These are phyloP conservation scores for Triplophysa siluroides DNA, from an alignment of 2,113 vertebrate genomes.

Conservation along the genomic window DNA sequence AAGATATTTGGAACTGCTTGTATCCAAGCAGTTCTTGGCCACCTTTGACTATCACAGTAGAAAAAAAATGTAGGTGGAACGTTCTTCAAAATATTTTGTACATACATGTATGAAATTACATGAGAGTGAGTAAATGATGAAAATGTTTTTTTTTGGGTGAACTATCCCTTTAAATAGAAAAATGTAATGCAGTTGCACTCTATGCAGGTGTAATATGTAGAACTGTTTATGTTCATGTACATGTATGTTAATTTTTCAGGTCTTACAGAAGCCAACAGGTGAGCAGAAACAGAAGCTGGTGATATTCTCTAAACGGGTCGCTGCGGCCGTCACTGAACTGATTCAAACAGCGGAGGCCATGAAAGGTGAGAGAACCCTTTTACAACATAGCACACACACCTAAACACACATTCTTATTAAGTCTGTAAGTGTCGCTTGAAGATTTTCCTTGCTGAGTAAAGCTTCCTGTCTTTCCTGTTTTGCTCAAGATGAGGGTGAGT, in stretches of 20 bases:
- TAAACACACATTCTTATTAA: background rate
- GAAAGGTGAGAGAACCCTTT: conserved; percentile 84
- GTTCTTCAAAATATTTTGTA: too few species aligned
- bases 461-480: conserved; percentile 66
- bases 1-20: too few species aligned
- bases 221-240: background rate
- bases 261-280: conserved; percentile 85
- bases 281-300: conserved; percentile 91
- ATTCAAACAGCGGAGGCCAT: conserved; percentile 95
- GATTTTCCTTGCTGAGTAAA: conserved; percentile 57
- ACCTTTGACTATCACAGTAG: too few species aligned
- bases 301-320: conserved; percentile 87
- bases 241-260: conserved; percentile 65
- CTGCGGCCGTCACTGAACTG: conserved; percentile 89
- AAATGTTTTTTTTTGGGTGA: too few species aligned
- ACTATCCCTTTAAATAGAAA: too few species aligned
- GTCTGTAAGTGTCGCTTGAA: background rate
- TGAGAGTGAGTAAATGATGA: too few species aligned
- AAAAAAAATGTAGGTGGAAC: too few species aligned
- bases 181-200: background rate
- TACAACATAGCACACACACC: background rate
- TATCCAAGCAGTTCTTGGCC: too few species aligned
- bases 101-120: too few species aligned
- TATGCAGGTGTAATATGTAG: background rate
- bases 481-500: conserved; percentile 78